Percentiles rank a stretch among this genome's conserved stretches.
Evolutionary conservation across 1,140 invertebrate genomes (phyloP).

Genomic region (Doryteuthis pealeii): DNA sequence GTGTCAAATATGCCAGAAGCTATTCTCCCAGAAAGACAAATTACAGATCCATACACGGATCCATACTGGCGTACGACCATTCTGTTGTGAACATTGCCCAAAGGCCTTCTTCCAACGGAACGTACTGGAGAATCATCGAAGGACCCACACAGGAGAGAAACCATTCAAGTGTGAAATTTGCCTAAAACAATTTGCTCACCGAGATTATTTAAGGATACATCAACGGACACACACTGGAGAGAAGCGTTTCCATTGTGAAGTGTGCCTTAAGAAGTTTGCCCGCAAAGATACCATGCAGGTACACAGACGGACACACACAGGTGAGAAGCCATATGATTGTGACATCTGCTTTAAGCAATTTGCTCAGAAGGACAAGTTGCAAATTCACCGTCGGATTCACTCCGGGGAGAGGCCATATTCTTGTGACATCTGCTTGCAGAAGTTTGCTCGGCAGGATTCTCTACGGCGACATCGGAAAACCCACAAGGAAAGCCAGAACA

Average conservation of each 20-base stretch:
- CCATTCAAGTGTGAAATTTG: conserved; percentile 26
- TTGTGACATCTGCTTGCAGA: conserved; percentile 57
- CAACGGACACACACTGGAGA: conserved; percentile 1
- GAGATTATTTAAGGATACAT: background rate
- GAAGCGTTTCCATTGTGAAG: conserved; percentile 7
- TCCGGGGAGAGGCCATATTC: conserved; percentile 53
- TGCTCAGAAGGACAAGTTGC: conserved; percentile 21
- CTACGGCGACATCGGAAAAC: conserved; percentile 50
- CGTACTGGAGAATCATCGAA: conserved; percentile 43
- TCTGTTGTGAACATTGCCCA: background rate
- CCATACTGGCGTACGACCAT: background rate
- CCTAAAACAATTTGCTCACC: conserved; percentile 12
- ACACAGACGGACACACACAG: background rate
- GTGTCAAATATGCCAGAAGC: background rate
- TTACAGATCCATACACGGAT: conserved; percentile 12
- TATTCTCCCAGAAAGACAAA: background rate
- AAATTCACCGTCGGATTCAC: conserved; percentile 53
- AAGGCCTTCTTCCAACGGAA: conserved; percentile 23
- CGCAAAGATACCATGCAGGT: background rate
- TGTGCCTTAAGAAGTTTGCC: background rate
- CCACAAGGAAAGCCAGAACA: conserved; percentile 50
- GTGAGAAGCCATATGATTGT: conserved; percentile 26
- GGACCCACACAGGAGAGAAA: conserved; percentile 50
- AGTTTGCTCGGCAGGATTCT: conserved; percentile 34
- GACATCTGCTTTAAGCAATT: conserved; percentile 24